Percentiles rank a stretch among this genome's conserved stretches.
Conservation (phyloP, 2,113 vertebrate species). For the Calcarius ornatus region DNA sequence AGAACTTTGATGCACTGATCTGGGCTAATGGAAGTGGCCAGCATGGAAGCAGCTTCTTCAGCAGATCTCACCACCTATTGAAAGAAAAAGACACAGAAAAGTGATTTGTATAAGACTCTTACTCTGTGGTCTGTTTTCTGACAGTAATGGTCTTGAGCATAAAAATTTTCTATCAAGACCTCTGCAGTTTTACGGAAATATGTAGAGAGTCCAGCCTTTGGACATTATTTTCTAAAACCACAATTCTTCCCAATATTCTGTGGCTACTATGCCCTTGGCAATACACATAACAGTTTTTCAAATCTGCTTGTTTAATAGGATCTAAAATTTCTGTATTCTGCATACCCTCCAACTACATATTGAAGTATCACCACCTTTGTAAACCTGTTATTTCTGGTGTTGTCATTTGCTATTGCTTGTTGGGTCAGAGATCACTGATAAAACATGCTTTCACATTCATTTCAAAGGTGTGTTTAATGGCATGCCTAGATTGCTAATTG, state of each 20-base stretch:
- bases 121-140: neutral
- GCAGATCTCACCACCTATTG: constrained; percentile 90
- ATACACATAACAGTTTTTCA: neutral
- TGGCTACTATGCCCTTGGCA: neutral
- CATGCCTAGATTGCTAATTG: neutral
- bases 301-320: neutral
- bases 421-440: neutral
- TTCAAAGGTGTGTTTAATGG: neutral
- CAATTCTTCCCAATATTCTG: neutral
- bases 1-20: constrained; percentile 97
- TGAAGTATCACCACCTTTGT: neutral
- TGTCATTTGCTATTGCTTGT: neutral
- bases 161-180: neutral
- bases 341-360: neutral
- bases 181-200: neutral
- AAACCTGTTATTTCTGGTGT: neutral
- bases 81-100: neutral
- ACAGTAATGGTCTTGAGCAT: neutral
- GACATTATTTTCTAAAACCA: neutral
- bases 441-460: neutral
- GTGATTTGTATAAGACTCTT: neutral
- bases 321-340: neutral
- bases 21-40: constrained; percentile 91
- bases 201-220: neutral
- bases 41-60: constrained; percentile 90